These are phyloP conservation scores for Diploptera punctata DNA, from an alignment of 2,888 invertebrate genomes.

Conservation along the genomic window DNA sequence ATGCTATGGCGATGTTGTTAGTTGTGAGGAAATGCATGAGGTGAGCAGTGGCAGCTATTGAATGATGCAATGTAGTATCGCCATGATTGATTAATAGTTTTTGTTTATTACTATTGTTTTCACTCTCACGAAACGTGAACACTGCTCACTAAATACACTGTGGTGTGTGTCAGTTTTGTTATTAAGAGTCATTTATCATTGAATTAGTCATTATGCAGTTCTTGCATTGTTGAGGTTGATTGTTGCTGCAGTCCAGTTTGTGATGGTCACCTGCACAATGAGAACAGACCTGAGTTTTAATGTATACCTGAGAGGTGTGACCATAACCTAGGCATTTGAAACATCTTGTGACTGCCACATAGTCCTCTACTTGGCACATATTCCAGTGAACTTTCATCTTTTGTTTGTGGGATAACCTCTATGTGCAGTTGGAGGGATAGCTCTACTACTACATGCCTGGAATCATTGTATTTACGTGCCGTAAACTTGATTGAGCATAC, in stretches of 20 bases:
- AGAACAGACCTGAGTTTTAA: no score
- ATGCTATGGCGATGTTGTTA: no score
- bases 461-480: neutral
- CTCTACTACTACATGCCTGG: conserved; percentile 9
- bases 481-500: conserved; percentile 1
- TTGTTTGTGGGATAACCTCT: neutral
- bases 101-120: neutral
- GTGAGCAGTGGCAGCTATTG: neutral
- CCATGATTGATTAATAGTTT: neutral
- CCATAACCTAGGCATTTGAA: neutral
- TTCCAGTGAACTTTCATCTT: conserved; percentile 5
- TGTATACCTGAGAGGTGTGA: neutral
- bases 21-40: neutral
- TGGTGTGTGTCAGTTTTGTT: neutral
- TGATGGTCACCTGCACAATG: neutral
- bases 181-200: neutral
- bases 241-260: neutral
- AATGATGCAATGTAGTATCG: neutral
- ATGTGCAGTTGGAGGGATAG: neutral
- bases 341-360: conserved; percentile 6
- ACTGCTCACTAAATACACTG: neutral
- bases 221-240: neutral
- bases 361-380: neutral
- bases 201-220: neutral
- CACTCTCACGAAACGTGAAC: neutral